phyloP scores from a whole-genome alignment of 2,888 invertebrate species.

The Nomada flava region DNA sequence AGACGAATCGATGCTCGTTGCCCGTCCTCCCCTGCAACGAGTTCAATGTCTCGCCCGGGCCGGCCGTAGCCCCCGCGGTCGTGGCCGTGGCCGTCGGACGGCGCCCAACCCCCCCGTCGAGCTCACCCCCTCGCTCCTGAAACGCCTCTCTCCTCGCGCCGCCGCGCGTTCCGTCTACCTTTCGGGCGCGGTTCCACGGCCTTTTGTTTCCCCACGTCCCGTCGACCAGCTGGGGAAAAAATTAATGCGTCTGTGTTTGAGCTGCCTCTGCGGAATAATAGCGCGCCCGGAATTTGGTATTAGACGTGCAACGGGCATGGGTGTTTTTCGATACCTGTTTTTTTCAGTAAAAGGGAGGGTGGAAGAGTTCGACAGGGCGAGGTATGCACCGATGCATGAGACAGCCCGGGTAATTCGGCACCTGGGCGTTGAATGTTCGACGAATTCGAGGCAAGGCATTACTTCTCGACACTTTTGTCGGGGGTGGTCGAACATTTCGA shows the following conservation, averaged over 20 bases:
- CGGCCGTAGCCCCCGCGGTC: constrained; percentile 71
- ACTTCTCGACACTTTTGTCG: too few relatives aligned
- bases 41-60: constrained; percentile 83
- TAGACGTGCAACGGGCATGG: background rate
- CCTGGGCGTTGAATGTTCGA: too few relatives aligned
- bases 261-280: constrained; percentile 8
- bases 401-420: too few relatives aligned
- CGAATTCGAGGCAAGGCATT: too few relatives aligned
- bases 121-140: constrained; percentile 13
- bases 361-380: too few relatives aligned
- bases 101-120: constrained; percentile 51
- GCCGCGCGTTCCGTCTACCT: constrained; percentile 47
- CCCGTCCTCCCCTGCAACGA: constrained; percentile 78
- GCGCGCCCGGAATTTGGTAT: constrained; percentile 18
- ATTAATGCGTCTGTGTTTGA: constrained; percentile 51
- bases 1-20: constrained; percentile 81
- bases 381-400: too few relatives aligned
- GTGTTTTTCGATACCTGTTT: background rate
- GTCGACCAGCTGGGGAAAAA: constrained; percentile 33
- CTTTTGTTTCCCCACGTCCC: constrained; percentile 41
- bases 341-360: background rate
- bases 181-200: constrained; percentile 53
- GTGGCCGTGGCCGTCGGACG: constrained; percentile 78
- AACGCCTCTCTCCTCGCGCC: constrained; percentile 15
- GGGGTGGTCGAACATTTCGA: too few relatives aligned